A percentile compares a stretch with the other conserved stretches of the same genome.
phyloP scores from a whole-genome alignment of 2,113 vertebrate genomes.

The Glareola pratincola region DNA sequence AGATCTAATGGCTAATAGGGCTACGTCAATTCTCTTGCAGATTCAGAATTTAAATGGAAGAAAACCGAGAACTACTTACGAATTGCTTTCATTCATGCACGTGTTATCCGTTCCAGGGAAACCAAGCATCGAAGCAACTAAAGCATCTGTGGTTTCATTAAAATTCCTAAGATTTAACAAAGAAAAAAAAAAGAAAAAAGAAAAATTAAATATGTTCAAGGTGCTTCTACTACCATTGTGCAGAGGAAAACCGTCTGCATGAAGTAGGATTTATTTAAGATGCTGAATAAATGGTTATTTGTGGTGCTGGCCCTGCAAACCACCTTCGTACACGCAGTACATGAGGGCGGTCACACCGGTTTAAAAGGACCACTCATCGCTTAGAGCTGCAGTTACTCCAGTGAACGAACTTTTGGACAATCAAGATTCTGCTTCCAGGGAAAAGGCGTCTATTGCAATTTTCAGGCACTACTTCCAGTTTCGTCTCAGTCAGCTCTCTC shows the following conservation, averaged over 20 bases:
- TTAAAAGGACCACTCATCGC: neutral
- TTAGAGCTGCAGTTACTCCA: neutral
- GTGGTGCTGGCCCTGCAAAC: neutral
- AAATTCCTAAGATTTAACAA: conserved; percentile 76
- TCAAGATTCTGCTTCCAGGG: neutral
- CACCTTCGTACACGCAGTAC: neutral
- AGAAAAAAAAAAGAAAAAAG: neutral
- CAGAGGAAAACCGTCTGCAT: neutral
- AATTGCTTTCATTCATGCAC: conserved; percentile 77
- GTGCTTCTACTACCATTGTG: neutral
- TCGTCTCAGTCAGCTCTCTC: neutral
- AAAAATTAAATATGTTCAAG: neutral
- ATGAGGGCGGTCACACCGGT: neutral
- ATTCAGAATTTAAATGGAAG: neutral
- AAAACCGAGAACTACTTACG: conserved; percentile 62
- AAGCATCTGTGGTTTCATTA: conserved; percentile 74
- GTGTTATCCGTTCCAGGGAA: conserved; percentile 87
- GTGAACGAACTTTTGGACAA: neutral
- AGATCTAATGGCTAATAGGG: neutral
- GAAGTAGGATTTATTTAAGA: neutral
- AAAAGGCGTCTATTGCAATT: neutral
- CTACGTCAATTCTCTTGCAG: neutral
- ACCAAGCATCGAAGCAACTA: conserved; percentile 83
- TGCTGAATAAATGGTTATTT: neutral
- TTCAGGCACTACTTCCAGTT: neutral